Conservation (phyloP, 2,113 vertebrate species). For the Plestiodon gilberti region DNA sequence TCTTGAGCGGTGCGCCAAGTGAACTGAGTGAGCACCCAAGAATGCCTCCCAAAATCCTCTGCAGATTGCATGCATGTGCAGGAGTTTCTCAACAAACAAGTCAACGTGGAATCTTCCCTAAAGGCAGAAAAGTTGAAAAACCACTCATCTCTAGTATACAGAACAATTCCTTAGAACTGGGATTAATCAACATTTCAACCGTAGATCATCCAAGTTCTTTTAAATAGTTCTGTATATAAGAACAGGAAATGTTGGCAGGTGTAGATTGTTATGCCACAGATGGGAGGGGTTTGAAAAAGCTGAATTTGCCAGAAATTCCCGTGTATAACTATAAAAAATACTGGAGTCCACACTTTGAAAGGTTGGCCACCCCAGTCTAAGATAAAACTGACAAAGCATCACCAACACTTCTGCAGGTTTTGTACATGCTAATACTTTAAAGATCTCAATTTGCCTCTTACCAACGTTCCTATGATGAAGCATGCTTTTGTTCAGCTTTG, state of each 20-base stretch:
- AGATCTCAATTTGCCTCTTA: background rate
- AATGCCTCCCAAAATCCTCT: background rate
- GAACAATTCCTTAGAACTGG: background rate
- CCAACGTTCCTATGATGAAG: background rate
- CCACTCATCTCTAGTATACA: background rate
- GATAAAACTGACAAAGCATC: background rate
- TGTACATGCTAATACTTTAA: background rate
- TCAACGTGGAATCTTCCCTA: background rate
- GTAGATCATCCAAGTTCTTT: background rate
- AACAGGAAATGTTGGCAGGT: background rate
- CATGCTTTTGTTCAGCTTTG: background rate
- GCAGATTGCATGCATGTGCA: background rate
- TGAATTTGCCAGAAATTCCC: background rate
- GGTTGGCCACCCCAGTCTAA: background rate
- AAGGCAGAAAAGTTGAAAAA: background rate
- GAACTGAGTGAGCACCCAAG: background rate
- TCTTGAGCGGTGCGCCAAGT: background rate
- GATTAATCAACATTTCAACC: background rate
- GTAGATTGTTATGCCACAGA: background rate
- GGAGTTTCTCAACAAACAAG: background rate
- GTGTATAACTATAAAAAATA: background rate
- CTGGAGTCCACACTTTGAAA: background rate
- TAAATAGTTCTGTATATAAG: background rate
- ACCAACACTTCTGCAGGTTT: background rate
- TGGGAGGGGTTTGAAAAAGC: background rate